phyloP scores from a whole-genome alignment of 2,113 vertebrate species.

The Isichthys henryi region DNA sequence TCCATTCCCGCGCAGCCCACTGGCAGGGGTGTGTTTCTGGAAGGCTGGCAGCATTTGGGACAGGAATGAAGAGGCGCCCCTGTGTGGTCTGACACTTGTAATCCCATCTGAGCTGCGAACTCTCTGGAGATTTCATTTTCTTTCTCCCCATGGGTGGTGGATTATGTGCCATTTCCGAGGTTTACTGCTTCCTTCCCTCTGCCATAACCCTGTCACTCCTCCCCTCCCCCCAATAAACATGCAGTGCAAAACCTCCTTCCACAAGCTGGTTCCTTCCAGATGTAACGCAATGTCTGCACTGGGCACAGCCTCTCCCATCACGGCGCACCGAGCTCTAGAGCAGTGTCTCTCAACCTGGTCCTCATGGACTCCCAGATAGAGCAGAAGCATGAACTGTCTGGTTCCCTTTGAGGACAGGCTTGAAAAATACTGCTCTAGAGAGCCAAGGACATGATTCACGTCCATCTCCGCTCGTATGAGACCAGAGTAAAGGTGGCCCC shows the following conservation, averaged over 20 bases:
- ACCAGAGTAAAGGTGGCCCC: background rate
- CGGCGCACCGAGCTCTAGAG: no score
- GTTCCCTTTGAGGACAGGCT: background rate
- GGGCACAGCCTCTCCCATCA: background rate
- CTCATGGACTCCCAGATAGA: background rate
- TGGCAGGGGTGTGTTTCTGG: background rate
- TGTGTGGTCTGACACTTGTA: background rate
- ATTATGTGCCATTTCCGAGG: background rate
- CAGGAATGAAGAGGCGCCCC: background rate
- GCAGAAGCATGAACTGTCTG: background rate
- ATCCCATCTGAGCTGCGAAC: background rate
- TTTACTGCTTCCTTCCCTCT: background rate
- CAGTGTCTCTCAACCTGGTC: background rate
- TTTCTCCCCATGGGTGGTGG: conserved; percentile 10
- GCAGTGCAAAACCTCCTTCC: background rate
- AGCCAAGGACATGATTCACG: background rate
- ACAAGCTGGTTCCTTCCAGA: background rate
- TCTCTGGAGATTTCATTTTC: background rate
- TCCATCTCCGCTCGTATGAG: background rate
- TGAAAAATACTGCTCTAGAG: background rate
- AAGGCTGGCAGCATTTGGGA: background rate
- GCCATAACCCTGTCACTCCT: background rate
- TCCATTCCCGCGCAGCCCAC: background rate
- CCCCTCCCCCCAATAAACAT: background rate
- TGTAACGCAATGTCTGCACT: background rate